Base-by-base conservation (phyloP, 2,797 vertebrate species). In the Spondyliosoma cantharus region DNA sequence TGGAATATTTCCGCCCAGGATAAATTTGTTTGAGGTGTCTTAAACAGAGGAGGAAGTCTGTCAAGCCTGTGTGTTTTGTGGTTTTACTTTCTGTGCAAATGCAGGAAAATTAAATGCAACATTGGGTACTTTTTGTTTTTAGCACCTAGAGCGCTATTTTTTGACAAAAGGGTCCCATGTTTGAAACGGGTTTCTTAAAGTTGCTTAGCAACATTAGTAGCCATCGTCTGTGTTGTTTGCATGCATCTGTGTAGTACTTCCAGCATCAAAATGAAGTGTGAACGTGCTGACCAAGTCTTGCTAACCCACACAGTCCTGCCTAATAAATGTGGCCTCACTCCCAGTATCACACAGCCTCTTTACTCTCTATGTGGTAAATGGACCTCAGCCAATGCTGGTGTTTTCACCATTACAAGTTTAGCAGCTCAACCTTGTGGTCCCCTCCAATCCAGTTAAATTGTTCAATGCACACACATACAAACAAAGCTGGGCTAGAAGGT, bases 151-250 rank as follows among this genome's bases (percentile, higher is more conserved):
- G 48, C 42, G 6, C 4, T 37, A 37, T 4, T 37, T 37, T 37
- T 37, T 37, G 32, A 7, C 37, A 37, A 37, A 37, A 37, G 37
- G 37, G 37, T 37, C n/a, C 48, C 14, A 16, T 57, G 62, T 20
- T 22, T 57, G n/a, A 76, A 64, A 50, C 20, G 0, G 50, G 48
- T 60, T 60, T 67, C 42, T 32, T 50, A 20, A 20, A 20, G 75
- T 58, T 81, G 68, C 75, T 50, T 37, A 60, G 81, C 78, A 76
- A 84, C 75, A 66, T 76, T 48, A 24, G 59, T 16, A 72, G 29
- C 54, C 16, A 24, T 73, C 43, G 42, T 64, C 32, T 20, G 16
- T 11, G 3, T 25, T 62, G 53, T 61, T 45, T 49, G 57, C 65
- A 37, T 53, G 45, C 14, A 29, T 58, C 67, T 50, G 70, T 27